Conservation (phyloP, 2,888 invertebrate species). For the Hyposoter dolosus region DNA sequence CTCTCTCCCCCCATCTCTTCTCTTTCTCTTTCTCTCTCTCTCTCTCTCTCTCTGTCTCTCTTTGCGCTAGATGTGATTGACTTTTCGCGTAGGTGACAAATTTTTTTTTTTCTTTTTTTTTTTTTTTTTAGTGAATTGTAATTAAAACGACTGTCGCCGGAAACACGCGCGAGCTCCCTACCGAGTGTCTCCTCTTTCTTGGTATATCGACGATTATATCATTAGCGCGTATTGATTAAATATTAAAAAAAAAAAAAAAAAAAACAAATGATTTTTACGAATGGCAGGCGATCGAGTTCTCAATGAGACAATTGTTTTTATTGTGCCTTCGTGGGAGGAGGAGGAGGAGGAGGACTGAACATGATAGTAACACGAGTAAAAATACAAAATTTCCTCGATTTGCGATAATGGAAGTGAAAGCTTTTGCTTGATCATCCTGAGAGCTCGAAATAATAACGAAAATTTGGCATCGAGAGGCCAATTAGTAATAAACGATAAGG, state of each 20-base stretch:
- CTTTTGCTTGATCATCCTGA: neutral
- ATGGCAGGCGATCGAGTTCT: slow-evolving; percentile 38
- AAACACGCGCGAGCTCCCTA: neutral
- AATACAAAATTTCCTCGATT: neutral
- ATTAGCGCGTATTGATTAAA: neutral
- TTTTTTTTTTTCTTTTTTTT: slow-evolving; percentile 9
- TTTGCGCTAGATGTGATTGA: slow-evolving; percentile 14
- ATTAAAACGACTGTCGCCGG: slow-evolving; percentile 8
- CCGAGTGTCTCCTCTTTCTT: slow-evolving; percentile 1
- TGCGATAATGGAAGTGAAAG: slow-evolving; percentile 14
- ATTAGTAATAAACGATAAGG: too few species aligned
- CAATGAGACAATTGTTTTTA: slow-evolving; percentile 58
- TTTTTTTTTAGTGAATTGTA: slow-evolving; percentile 45
- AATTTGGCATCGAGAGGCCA: too few species aligned
- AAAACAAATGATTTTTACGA: slow-evolving; percentile 11
- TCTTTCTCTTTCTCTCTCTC: neutral
- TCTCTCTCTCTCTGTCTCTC: neutral
- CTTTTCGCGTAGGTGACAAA: slow-evolving; percentile 47
- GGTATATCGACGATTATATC: slow-evolving; percentile 30
- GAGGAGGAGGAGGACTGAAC: slow-evolving; percentile 2
- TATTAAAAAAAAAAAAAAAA: neutral
- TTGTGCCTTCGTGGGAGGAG: slow-evolving; percentile 62
- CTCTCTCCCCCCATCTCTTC: neutral
- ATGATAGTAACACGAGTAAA: neutral
- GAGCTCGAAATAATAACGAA: too few species aligned